phyloP scores from a whole-genome alignment of 2,113 vertebrate species.

The Cololabis saira region DNA sequence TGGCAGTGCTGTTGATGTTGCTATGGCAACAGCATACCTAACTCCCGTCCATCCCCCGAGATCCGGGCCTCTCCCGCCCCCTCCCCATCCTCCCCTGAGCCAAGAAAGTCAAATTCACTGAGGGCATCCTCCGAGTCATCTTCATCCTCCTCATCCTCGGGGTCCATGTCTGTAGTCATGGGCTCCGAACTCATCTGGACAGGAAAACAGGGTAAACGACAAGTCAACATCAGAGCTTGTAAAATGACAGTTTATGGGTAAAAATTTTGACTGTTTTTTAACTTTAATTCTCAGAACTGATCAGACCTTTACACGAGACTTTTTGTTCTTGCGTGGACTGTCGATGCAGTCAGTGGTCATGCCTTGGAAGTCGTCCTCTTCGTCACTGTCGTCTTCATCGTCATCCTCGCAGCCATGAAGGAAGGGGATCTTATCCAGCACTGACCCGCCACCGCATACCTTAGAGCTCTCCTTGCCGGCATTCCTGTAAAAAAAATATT shows the following conservation, averaged over 20 bases:
- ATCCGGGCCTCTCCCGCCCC: slow-evolving; percentile 85
- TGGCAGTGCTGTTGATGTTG: slow-evolving; percentile 66
- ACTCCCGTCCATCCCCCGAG: slow-evolving; percentile 85
- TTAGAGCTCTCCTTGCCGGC: slow-evolving; percentile 86
- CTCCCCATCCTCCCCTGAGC: slow-evolving; percentile 89
- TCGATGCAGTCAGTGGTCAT: slow-evolving; percentile 83
- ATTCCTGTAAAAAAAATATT: slow-evolving; percentile 78
- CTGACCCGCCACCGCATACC: slow-evolving; percentile 78
- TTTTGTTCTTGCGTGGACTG: slow-evolving; percentile 85
- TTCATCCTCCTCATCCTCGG: slow-evolving; percentile 90
- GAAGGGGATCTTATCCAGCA: slow-evolving; percentile 89
- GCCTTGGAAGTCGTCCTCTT: slow-evolving; percentile 89
- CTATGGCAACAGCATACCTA: slow-evolving; percentile 84
- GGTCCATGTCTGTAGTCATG: slow-evolving; percentile 86
- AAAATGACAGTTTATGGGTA: not conserved
- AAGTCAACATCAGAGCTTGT: not conserved
- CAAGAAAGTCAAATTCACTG: slow-evolving; percentile 91
- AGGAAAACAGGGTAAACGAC: not conserved
- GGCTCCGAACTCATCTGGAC: slow-evolving; percentile 84
- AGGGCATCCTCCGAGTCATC: slow-evolving; percentile 92
- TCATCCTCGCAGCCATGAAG: slow-evolving; percentile 87
- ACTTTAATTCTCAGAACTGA: not conserved
- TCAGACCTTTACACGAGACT: slow-evolving; percentile 80
- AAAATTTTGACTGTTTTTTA: too few species aligned
- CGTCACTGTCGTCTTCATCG: slow-evolving; percentile 91